Percentiles rank a stretch among this genome's conserved stretches.
These are phyloP conservation scores for Eugnorisma glareosa DNA, from an alignment of 2,888 invertebrate genomes.

Conservation along the genomic window DNA sequence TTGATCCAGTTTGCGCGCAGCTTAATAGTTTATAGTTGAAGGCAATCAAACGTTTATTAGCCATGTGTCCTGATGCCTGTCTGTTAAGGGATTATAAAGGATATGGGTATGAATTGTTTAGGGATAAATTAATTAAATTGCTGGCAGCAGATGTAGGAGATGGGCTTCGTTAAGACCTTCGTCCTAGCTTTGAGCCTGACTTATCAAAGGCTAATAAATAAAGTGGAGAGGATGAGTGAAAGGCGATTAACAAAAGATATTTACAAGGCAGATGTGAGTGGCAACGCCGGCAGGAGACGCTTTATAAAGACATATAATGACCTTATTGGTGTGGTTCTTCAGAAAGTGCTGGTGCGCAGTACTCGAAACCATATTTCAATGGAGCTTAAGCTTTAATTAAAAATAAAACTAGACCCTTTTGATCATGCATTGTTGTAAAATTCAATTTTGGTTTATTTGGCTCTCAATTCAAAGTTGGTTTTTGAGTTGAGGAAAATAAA, in stretches of 20 bases:
- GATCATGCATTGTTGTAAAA: not conserved
- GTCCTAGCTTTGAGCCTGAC: constrained; percentile 6
- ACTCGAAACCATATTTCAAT: no score
- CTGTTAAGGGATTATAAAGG: constrained; percentile 26
- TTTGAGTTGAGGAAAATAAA: not conserved
- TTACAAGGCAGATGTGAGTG: no score
- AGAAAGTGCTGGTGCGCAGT: no score
- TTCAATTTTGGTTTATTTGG: no score
- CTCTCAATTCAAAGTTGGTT: no score
- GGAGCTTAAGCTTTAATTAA: no score
- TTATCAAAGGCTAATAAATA: not conserved
- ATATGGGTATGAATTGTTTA: constrained; percentile 34
- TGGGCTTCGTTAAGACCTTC: constrained; percentile 7
- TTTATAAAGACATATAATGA: no score
- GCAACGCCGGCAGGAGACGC: no score
- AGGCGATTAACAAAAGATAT: no score
- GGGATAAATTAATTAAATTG: constrained; percentile 48
- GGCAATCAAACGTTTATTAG: constrained; percentile 36
- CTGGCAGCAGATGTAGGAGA: constrained; percentile 41
- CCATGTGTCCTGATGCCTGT: constrained; percentile 43
- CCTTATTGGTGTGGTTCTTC: no score
- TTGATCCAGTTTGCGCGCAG: not conserved
- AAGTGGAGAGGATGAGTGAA: no score
- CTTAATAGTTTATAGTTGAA: constrained; percentile 31
- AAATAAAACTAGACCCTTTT: not conserved